Percentiles rank a stretch among this genome's conserved stretches.
Conservation (phyloP, 35 echinoderm and acorn worm genomes). For the Apostichopus parvimensis region DNA sequence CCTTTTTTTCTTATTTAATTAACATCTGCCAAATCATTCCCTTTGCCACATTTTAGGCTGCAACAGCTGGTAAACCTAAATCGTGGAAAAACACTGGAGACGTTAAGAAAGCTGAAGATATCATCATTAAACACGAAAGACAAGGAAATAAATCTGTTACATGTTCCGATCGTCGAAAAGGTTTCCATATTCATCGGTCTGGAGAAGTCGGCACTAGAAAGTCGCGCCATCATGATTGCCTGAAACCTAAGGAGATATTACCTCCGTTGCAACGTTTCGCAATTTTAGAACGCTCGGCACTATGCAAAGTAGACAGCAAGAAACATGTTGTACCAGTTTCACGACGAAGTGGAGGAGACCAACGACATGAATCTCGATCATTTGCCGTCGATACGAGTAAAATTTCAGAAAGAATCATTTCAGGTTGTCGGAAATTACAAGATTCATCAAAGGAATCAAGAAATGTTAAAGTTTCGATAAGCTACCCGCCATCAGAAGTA, state of each 20-base stretch:
- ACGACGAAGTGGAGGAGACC: conserved; percentile 15
- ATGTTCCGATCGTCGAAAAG: neutral
- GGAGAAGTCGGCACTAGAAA: neutral
- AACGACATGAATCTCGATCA: neutral
- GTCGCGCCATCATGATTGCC: neutral
- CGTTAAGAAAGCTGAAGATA: neutral
- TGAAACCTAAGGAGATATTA: conserved; percentile 26
- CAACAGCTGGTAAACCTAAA: neutral
- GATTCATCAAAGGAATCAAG: neutral
- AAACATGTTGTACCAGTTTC: neutral
- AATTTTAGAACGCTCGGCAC: neutral
- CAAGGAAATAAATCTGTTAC: neutral
- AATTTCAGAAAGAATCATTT: conserved; percentile 8
- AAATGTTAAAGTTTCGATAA: neutral
- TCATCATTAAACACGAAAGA: neutral
- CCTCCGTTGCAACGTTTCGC: conserved; percentile 21
- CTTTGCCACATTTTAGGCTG: neutral
- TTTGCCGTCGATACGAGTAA: neutral
- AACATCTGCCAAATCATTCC: neutral
- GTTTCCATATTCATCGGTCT: neutral
- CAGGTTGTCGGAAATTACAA: neutral
- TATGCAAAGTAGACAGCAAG: neutral
- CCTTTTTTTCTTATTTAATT: too few species aligned
- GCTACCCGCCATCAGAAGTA: neutral
- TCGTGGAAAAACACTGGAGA: neutral